These are phyloP conservation scores for Ethmia dodecea DNA, from an alignment of 2,888 invertebrate genomes.

Conservation along the genomic window DNA sequence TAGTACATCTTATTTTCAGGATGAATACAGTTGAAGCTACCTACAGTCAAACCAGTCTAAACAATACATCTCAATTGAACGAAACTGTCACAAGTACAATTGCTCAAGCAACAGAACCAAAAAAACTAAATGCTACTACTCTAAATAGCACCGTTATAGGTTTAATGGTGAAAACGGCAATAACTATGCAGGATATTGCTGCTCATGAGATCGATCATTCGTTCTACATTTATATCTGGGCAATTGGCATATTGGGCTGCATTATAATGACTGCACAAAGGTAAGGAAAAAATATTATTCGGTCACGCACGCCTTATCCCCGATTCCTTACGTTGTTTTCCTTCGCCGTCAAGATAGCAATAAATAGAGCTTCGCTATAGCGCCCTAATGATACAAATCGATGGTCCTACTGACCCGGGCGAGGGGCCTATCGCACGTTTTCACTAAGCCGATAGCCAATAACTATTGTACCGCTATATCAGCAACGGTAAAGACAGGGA, in stretches of 20 bases:
- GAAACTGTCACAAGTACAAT: constrained; percentile 13
- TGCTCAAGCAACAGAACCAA: not conserved
- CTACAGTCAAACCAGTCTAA: constrained; percentile 10
- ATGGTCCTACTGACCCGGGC: too few species aligned
- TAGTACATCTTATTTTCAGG: constrained; percentile 42
- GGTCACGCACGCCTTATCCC: too few species aligned
- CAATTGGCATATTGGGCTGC: constrained; percentile 74
- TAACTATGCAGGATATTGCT: constrained; percentile 39
- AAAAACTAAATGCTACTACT: not conserved
- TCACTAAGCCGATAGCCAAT: too few species aligned
- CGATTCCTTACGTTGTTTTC: too few species aligned
- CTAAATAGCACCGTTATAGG: constrained; percentile 43
- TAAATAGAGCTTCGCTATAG: too few species aligned
- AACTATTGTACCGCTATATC: too few species aligned
- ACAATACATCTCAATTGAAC: constrained; percentile 8
- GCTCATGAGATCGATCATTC: constrained; percentile 37
- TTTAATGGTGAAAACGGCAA: constrained; percentile 41
- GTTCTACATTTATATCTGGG: constrained; percentile 77
- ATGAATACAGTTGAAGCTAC: constrained; percentile 56
- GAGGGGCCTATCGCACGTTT: too few species aligned
- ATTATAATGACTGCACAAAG: constrained; percentile 78
- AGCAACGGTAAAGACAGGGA: too few species aligned
- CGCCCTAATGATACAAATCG: too few species aligned
- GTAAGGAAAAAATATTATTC: constrained; percentile 29
- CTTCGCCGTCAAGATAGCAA: too few species aligned